phyloP scores from a whole-genome alignment of 2,888 invertebrate species.

The Dysmachus trigonus region DNA sequence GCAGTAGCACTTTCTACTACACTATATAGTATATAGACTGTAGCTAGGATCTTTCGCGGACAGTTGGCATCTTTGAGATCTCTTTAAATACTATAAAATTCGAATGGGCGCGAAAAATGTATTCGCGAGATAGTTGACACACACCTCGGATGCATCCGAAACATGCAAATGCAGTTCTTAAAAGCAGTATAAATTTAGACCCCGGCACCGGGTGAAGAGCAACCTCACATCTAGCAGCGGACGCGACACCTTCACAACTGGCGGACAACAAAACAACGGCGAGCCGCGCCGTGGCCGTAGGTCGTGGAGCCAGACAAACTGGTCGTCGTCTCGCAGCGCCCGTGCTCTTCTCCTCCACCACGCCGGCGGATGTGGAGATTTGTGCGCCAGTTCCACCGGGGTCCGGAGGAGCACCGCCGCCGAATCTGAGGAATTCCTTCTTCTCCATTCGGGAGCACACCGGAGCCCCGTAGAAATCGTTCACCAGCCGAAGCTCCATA shows the following conservation, averaged over 20 bases:
- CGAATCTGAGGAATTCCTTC: not conserved
- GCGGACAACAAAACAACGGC: not conserved
- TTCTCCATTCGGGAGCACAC: not conserved
- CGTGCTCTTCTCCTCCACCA: not conserved
- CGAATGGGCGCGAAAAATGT: not conserved
- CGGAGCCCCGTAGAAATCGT: not conserved
- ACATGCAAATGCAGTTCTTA: not conserved
- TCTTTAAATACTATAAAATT: not conserved
- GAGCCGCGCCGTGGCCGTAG: conserved; percentile 2
- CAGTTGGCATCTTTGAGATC: not conserved
- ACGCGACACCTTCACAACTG: conserved; percentile 34
- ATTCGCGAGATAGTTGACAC: not conserved
- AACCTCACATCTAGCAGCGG: not conserved
- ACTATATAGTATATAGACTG: not conserved
- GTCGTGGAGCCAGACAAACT: conserved; percentile 1
- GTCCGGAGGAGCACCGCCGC: not conserved
- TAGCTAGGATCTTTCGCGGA: not conserved
- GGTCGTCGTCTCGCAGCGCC: not conserved
- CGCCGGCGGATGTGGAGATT: not conserved
- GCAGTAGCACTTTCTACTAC: not conserved
- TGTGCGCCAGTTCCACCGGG: not conserved
- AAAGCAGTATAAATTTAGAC: not conserved
- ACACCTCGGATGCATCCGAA: not conserved
- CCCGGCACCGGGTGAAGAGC: not conserved
- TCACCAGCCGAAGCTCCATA: not conserved